A percentile compares a stretch with the other conserved stretches of the same genome.
Conservation (phyloP, 2,797 vertebrate genomes). For the Diplodus sargus region DNA sequence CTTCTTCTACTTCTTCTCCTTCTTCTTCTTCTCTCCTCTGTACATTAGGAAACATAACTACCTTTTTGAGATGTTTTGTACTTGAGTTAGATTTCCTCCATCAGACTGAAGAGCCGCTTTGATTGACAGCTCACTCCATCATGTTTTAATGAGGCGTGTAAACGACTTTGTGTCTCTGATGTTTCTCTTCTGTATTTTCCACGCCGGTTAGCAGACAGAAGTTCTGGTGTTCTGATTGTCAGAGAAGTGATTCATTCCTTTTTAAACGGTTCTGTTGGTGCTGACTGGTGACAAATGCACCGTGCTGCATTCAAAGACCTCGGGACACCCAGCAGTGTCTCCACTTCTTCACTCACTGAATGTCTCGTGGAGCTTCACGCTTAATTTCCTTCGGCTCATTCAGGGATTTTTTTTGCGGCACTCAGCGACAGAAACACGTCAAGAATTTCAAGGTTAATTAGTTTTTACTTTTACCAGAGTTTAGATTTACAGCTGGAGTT, state of each 20-base stretch:
- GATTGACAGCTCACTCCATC: conserved; percentile 14
- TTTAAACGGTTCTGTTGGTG: conserved; percentile 24
- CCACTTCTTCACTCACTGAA: not conserved
- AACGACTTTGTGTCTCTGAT: not conserved
- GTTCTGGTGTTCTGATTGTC: not conserved
- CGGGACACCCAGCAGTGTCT: not conserved
- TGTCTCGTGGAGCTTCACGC: conserved; percentile 30
- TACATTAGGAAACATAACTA: too few relatives aligned
- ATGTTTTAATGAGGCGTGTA: not conserved
- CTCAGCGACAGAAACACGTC: not conserved
- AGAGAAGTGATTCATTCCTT: conserved; percentile 43
- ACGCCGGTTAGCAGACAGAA: conserved; percentile 9
- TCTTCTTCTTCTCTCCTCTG: too few relatives aligned
- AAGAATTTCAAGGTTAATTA: conserved; percentile 50
- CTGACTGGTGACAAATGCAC: conserved; percentile 35
- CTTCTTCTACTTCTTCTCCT: too few relatives aligned
- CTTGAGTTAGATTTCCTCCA: not conserved
- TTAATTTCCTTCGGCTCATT: conserved; percentile 41
- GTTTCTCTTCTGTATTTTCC: conserved; percentile 13
- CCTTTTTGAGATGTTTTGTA: not conserved
- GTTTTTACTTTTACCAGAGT: conserved; percentile 20
- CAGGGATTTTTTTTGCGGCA: conserved; percentile 34
- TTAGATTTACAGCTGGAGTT: conserved; percentile 8
- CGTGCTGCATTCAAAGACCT: conserved; percentile 47
- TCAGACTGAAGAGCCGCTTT: not conserved